Conservation (phyloP, 2,888 invertebrate species). For the Coelinius sp. region DNA sequence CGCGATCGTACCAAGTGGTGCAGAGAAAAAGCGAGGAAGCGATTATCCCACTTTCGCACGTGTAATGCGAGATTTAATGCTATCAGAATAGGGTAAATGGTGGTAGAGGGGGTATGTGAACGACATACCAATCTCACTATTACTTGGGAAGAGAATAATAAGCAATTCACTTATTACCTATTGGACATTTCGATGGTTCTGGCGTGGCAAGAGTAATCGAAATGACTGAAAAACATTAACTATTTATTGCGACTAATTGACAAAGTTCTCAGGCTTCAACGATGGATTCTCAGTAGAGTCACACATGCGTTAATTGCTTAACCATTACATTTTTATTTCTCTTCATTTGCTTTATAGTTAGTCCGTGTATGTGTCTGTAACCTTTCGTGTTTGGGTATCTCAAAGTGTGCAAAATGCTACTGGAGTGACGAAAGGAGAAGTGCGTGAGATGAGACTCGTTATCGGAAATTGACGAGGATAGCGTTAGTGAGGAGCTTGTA, state of each 20-base stretch:
- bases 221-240: slow-evolving; percentile 46
- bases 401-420: not conserved
- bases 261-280: slow-evolving; percentile 66
- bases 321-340: slow-evolving; percentile 43
- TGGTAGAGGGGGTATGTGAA: not conserved
- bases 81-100: slow-evolving; percentile 4
- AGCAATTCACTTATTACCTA: slow-evolving; percentile 31
- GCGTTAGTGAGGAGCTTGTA: not conserved
- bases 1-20: slow-evolving; percentile 37
- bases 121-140: slow-evolving; percentile 10
- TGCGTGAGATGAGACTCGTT: slow-evolving; percentile 40
- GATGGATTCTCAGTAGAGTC: slow-evolving; percentile 46
- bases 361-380: not conserved
- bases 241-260: slow-evolving; percentile 69
- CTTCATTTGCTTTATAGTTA: slow-evolving; percentile 19
- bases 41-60: slow-evolving; percentile 48
- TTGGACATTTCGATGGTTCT: slow-evolving; percentile 43
- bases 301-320: slow-evolving; percentile 38
- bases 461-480: slow-evolving; percentile 43
- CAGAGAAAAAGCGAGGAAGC: slow-evolving; percentile 48
- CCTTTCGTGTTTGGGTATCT: not conserved
- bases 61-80: slow-evolving; percentile 50
- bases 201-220: slow-evolving; percentile 38
- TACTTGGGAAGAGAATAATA: slow-evolving; percentile 12
- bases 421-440: slow-evolving; percentile 23